Base-by-base conservation (phyloP, 2,113 vertebrate genomes). In the Aix galericulata region DNA sequence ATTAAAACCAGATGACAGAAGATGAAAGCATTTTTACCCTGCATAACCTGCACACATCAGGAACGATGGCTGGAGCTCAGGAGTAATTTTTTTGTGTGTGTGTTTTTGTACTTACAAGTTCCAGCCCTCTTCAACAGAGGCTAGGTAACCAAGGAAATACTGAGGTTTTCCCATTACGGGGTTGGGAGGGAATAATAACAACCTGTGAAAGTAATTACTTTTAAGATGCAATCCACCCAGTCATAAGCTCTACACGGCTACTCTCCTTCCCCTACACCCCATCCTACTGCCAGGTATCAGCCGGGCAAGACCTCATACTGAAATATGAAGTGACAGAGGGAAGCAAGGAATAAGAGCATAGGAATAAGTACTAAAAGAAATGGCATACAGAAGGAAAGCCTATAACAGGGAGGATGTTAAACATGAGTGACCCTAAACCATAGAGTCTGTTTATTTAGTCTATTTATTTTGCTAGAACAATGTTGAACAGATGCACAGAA, bases 11-110 rank as follows among this genome's bases (percentile, higher is more conserved):
- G 93, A 92, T 88, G 94, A 96, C 71, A 78, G 72, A 95, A 85
- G 64, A 90, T 89, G 90, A 95, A 96, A 91, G 89, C 67, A 84
- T 89, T 95, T 91, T 96, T 93, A 97, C 88, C 91, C 75, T 87
- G 75, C n/a, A 74, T 85, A 87, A 94, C 92, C 93, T 91, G 55
- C 53, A 92, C 77, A 75, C 40, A 59, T 60, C 68, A 73, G 63
- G 81, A 86, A 75, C 69, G 25, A 52, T 36, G 42, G 50, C 56
- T 94, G 59, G 63, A 91, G 78, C 38, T 77, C 53, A 80, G 62
- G 32, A 89, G 55, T 38, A 79, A 14, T 75, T 64, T 85, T 75
- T 71, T 4, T 44, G 44, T 44, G 46, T 48, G 46, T 64, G 42
- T 86, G 87, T 1, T 77, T 75, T 89, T 80, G 17, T 82, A 55